Evolutionary conservation across 2,797 vertebrate genomes (phyloP).

Genomic region (Anomalospiza imberbis): DNA sequence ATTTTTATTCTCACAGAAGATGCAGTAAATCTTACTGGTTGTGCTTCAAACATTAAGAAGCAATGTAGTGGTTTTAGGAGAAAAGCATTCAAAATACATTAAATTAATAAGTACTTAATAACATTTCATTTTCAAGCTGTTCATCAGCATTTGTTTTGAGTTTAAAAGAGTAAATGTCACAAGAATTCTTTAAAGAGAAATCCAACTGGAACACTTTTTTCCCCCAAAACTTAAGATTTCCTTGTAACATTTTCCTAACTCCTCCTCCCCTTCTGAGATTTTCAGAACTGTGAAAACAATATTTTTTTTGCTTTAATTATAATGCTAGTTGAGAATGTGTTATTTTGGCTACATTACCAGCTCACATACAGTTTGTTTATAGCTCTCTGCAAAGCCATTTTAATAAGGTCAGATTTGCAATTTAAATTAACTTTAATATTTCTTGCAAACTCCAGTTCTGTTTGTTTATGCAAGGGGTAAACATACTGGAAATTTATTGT

Average conservation of each 20-base stretch:
- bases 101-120: conserved; percentile 65
- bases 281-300: conserved; percentile 51
- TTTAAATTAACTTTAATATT: conserved; percentile 82
- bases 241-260: neutral
- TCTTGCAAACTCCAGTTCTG: conserved; percentile 67
- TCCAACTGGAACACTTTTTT: neutral
- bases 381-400: conserved; percentile 75
- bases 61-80: conserved; percentile 56
- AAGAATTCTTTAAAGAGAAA: conserved; percentile 26
- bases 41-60: conserved; percentile 55
- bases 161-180: conserved; percentile 50
- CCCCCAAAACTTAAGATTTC: neutral
- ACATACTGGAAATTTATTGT: conserved; percentile 66
- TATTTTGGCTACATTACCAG: conserved; percentile 69
- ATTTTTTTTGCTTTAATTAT: conserved; percentile 70
- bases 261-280: conserved; percentile 31
- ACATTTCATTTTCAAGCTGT: conserved; percentile 64
- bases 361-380: conserved; percentile 75
- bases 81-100: conserved; percentile 67
- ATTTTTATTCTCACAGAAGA: conserved; percentile 73
- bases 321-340: conserved; percentile 60
- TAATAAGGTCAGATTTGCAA: conserved; percentile 85
- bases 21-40: conserved; percentile 73
- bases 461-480: conserved; percentile 70
- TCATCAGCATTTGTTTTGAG: conserved; percentile 54